phyloP scores from a whole-genome alignment of 2,113 vertebrate genomes.

The Gnathonemus longibarbis region DNA sequence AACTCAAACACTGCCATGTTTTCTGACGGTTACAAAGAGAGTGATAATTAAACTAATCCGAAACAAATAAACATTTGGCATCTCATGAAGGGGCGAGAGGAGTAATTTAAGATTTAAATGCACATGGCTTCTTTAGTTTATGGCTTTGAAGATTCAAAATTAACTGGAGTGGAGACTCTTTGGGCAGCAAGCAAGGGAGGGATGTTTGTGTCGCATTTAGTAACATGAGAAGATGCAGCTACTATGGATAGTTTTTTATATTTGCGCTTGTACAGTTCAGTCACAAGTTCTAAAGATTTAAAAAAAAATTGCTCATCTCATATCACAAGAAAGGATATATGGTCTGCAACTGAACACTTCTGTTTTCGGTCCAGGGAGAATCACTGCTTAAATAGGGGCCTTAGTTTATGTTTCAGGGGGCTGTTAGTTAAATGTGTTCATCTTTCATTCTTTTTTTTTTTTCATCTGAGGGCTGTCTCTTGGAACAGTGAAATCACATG shows the following conservation, averaged over 20 bases:
- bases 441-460: neutral
- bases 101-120: slow-evolving; percentile 46
- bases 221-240: neutral
- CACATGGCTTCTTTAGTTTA: slow-evolving; percentile 43
- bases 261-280: neutral
- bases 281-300: neutral
- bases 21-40: slow-evolving; percentile 38
- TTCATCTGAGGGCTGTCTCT: neutral
- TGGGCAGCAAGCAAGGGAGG: slow-evolving; percentile 18
- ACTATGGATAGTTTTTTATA: neutral
- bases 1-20: slow-evolving; percentile 38
- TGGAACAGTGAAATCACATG: slow-evolving; percentile 11
- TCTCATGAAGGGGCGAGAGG: slow-evolving; percentile 46
- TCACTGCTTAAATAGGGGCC: neutral
- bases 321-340: neutral
- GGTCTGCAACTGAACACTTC: neutral
- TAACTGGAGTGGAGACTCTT: slow-evolving; percentile 24
- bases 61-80: slow-evolving; percentile 60
- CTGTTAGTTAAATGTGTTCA: neutral
- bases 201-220: slow-evolving; percentile 32
- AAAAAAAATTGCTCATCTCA: neutral
- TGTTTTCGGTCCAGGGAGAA: neutral
- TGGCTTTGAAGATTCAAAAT: slow-evolving; percentile 54
- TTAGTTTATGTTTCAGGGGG: neutral
- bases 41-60: slow-evolving; percentile 59